A percentile compares a stretch with the other conserved stretches of the same genome.
Evolutionary conservation across 2,113 vertebrate genomes (phyloP).

Genomic region (Orthonyx spaldingii): DNA sequence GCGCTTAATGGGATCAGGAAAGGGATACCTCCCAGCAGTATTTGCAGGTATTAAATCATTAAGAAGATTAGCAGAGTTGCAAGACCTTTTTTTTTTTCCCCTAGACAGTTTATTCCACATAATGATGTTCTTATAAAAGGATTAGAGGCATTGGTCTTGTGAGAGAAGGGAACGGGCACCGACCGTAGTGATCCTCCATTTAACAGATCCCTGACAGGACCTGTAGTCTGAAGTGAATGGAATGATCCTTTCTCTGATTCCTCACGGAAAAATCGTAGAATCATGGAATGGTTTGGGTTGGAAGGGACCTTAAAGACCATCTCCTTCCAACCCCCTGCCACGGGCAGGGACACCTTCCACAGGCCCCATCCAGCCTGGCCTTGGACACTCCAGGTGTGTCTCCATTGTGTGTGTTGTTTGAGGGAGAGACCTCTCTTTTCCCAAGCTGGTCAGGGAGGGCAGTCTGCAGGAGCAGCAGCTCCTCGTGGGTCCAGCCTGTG

Average conservation of each 20-base stretch:
- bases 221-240: neutral
- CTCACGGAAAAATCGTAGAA: neutral
- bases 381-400: neutral
- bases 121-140: neutral
- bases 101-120: neutral
- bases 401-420: neutral
- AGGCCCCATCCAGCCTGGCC: neutral
- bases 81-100: neutral
- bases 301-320: neutral
- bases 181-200: neutral
- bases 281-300: neutral
- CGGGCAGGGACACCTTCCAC: neutral
- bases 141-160: neutral
- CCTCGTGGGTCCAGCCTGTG: neutral
- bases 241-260: neutral
- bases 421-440: neutral
- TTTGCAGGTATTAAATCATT: constrained; percentile 44
- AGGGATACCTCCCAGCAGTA: neutral
- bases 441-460: neutral
- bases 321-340: neutral
- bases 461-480: neutral
- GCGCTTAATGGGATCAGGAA: neutral
- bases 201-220: neutral
- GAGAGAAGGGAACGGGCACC: neutral
- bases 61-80: constrained; percentile 16